Conservation (phyloP, 1,140 invertebrate genomes). For the Octopus sinensis region DNA sequence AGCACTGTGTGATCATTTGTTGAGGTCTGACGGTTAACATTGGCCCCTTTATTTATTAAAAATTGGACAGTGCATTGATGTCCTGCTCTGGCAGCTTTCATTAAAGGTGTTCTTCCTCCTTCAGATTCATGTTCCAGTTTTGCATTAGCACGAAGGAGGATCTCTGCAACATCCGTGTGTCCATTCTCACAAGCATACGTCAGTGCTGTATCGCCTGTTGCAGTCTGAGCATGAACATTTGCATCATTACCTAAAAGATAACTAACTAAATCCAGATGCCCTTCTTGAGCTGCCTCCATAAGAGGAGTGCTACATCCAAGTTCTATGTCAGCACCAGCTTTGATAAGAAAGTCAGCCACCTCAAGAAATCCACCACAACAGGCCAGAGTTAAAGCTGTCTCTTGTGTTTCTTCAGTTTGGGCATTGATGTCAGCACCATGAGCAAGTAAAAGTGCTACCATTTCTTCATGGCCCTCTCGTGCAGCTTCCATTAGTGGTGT, state of each 20-base stretch:
- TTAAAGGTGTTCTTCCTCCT: slow-evolving; percentile 60
- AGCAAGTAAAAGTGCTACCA: slow-evolving; percentile 89
- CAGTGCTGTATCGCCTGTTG: slow-evolving; percentile 67
- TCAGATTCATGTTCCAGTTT: slow-evolving; percentile 57
- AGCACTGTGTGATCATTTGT: slow-evolving; percentile 60
- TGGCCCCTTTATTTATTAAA: slow-evolving; percentile 57
- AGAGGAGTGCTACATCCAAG: slow-evolving; percentile 93
- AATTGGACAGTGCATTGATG: slow-evolving; percentile 59
- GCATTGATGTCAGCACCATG: slow-evolving; percentile 96
- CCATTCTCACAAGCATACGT: slow-evolving; percentile 60
- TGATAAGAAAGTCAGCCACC: slow-evolving; percentile 94
- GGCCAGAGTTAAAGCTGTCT: slow-evolving; percentile 93
- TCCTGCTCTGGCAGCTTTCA: slow-evolving; percentile 61
- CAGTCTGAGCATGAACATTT: slow-evolving; percentile 89
- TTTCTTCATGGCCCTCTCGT: slow-evolving; percentile 95
- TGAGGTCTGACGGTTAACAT: slow-evolving; percentile 57
- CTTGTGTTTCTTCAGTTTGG: slow-evolving; percentile 95
- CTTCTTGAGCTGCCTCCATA: slow-evolving; percentile 97
- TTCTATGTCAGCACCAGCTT: slow-evolving; percentile 92
- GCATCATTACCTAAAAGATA: slow-evolving; percentile 62
- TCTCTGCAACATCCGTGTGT: slow-evolving; percentile 57
- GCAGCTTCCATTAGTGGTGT: slow-evolving; percentile 94
- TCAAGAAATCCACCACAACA: slow-evolving; percentile 96
- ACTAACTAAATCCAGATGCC: slow-evolving; percentile 86
- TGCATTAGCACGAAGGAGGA: slow-evolving; percentile 55